A percentile compares a stretch with the other conserved stretches of the same genome.
phyloP scores from a whole-genome alignment of 2,888 invertebrate genomes.

The Perizoma affinitatum region DNA sequence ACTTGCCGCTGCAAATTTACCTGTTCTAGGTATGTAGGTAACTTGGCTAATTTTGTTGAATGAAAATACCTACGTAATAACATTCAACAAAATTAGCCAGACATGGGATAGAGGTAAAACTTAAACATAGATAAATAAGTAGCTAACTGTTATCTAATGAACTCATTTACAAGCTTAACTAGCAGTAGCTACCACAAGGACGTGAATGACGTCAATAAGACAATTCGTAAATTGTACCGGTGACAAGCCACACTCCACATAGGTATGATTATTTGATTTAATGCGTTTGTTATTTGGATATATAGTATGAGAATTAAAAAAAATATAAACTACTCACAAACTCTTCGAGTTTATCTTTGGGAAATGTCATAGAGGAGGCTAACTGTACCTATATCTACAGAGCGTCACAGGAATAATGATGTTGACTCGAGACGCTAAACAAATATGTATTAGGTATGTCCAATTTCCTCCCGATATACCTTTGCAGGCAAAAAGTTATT shows the following conservation, averaged over 20 bases:
- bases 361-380: constrained; percentile 15
- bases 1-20: not conserved
- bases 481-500: not conserved
- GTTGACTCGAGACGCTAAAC: constrained; percentile 8
- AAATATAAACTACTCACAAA: constrained; percentile 19
- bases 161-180: constrained; percentile 33
- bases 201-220: constrained; percentile 39
- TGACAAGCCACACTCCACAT: constrained; percentile 28
- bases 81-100: no score
- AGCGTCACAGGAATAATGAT: constrained; percentile 18
- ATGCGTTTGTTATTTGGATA: constrained; percentile 28
- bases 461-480: not conserved
- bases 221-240: constrained; percentile 39
- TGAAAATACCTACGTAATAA: no score
- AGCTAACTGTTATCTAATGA: constrained; percentile 33
- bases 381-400: not conserved
- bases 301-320: not conserved
- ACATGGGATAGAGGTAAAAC: no score
- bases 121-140: constrained; percentile 2
- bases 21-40: no score
- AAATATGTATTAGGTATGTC: constrained; percentile 10
- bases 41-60: no score
- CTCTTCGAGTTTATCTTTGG: constrained; percentile 13
- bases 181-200: constrained; percentile 33
- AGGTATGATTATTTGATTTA: constrained; percentile 35